Evolutionary conservation across 2,888 invertebrate genomes (phyloP).

Genomic region (Isotomurus palustris): DNA sequence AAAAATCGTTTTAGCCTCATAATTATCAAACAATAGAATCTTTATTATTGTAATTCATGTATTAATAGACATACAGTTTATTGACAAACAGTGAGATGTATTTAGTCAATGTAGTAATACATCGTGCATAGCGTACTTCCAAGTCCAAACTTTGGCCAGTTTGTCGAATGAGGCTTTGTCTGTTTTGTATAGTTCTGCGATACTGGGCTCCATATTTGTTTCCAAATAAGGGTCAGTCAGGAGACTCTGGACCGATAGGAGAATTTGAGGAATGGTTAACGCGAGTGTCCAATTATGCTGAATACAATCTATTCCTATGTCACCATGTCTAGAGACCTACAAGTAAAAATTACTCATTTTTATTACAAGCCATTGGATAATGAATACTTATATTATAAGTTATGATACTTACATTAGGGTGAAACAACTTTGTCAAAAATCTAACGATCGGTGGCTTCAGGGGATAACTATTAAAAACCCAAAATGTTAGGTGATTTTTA

Average conservation of each 20-base stretch:
- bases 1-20: too few relatives aligned
- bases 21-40: not conserved
- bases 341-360: not conserved
- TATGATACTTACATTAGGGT: constrained; percentile 69
- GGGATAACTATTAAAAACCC: constrained; percentile 63
- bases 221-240: constrained; percentile 77
- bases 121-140: constrained; percentile 84
- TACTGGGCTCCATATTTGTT: constrained; percentile 84
- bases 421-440: constrained; percentile 87
- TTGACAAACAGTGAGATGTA: not conserved
- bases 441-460: constrained; percentile 86
- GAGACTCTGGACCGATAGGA: constrained; percentile 80
- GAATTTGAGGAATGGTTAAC: constrained; percentile 80
- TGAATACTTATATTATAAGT: too few relatives aligned
- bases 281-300: constrained; percentile 96
- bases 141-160: constrained; percentile 80
- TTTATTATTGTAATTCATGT: not conserved
- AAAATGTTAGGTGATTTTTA: not conserved
- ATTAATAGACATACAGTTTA: not conserved
- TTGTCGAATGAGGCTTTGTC: constrained; percentile 70
- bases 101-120: constrained; percentile 50
- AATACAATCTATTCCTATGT: constrained; percentile 91
- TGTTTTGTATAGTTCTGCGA: constrained; percentile 71
- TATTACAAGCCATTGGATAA: not conserved
- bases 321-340: constrained; percentile 73